phyloP scores from a whole-genome alignment of 2,113 vertebrate genomes.

The Sporophila hypoxantha region DNA sequence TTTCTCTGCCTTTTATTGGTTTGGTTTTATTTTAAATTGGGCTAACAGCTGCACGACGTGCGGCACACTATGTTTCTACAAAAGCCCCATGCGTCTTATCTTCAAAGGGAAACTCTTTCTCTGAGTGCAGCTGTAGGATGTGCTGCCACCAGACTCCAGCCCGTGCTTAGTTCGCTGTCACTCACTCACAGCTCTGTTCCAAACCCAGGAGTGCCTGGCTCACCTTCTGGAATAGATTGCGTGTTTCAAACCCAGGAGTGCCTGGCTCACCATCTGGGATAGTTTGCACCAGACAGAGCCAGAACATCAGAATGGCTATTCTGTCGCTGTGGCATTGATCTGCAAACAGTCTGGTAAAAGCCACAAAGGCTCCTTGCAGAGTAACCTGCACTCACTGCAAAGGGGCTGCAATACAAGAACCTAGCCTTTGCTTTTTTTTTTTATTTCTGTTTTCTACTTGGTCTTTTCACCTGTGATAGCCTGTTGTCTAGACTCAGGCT shows the following conservation, averaged over 20 bases:
- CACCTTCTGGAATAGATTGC: not conserved
- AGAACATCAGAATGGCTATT: not conserved
- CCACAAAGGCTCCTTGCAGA: not conserved
- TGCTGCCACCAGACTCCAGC: not conserved
- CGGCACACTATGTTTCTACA: not conserved
- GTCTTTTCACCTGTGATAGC: not conserved
- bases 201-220: not conserved
- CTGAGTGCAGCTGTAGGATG: constrained; percentile 1
- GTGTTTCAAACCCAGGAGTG: not conserved
- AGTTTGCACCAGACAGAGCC: not conserved
- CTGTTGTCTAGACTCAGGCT: not conserved
- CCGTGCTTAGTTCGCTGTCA: not conserved
- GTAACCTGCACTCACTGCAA: not conserved
- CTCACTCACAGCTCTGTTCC: not conserved
- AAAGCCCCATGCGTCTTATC: constrained; percentile 15
- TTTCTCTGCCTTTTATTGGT: not conserved
- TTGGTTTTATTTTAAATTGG: not conserved
- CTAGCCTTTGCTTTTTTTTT: not conserved
- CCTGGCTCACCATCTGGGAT: not conserved
- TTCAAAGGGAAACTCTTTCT: constrained; percentile 8
- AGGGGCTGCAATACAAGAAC: not conserved
- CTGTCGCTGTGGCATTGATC: not conserved
- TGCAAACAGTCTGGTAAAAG: not conserved
- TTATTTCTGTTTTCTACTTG: not conserved
- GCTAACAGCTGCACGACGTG: not conserved